Evolutionary conservation across 2,888 invertebrate genomes (phyloP).

Genomic region (Synergus laeviventris): DNA sequence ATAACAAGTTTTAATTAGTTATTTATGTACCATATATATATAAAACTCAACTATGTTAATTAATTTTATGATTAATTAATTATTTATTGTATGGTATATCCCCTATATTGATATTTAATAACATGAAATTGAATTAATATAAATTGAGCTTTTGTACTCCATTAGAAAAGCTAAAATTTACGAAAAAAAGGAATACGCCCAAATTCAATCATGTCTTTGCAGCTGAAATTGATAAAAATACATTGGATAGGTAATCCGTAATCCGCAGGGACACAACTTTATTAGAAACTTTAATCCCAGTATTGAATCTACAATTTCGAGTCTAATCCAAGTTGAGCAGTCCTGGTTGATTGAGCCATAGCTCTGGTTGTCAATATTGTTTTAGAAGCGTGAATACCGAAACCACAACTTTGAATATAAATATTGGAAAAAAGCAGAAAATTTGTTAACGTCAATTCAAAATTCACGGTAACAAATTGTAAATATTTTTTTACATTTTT

Average conservation of each 20-base stretch:
- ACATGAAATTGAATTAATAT: background rate
- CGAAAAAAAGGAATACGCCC: background rate
- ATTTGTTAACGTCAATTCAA: background rate
- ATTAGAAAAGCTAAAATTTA: background rate
- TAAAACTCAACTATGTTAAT: background rate
- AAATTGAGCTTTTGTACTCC: background rate
- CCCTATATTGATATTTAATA: too few species aligned
- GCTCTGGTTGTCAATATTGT: slow-evolving; percentile 7
- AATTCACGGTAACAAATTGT: too few species aligned
- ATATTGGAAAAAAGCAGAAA: background rate
- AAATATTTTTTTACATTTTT: too few species aligned
- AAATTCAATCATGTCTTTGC: slow-evolving; percentile 10
- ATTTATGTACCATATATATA: too few species aligned
- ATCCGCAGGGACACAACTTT: background rate
- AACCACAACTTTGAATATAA: background rate
- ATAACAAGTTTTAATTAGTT: background rate
- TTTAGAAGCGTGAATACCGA: background rate
- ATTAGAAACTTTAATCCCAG: slow-evolving; percentile 29
- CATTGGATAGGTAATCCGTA: slow-evolving; percentile 12
- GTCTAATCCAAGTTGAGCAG: slow-evolving; percentile 11
- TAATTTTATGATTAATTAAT: background rate
- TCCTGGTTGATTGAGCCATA: slow-evolving; percentile 4
- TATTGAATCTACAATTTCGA: slow-evolving; percentile 28
- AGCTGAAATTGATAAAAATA: slow-evolving; percentile 6
- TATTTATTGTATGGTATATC: too few species aligned